Evolutionary conservation across 2,113 vertebrate species (phyloP), one percentile per base, ranked within the genome.

Genomic region (Sceloporus tristichus): DNA sequence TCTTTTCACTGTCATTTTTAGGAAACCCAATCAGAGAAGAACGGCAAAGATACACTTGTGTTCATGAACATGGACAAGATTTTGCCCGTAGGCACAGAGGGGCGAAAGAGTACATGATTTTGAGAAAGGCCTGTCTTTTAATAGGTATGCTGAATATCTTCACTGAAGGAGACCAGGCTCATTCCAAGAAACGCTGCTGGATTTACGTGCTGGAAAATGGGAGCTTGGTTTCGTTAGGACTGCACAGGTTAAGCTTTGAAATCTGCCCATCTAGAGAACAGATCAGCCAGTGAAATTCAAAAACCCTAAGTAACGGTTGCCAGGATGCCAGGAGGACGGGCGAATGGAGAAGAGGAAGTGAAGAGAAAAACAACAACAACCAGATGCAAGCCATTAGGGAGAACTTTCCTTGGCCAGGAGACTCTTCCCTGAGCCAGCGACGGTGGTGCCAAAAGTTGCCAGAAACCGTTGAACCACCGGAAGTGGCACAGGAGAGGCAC

Each of bases 391-490:
- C 38, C n/a, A 40, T 38, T 1, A 19, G 27, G n/a, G 0, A 23
- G 53, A 42, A 82, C 70, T 82, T 87, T 48, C 79, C 42, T 65
- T 5, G 79, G 13, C 75, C 75, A 86, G 42, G 10, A 13, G 85
- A 42, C 76, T 5, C 11, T 79, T 80, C 65, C n/a, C 13, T 6
- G 68, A 9, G 68, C 10, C 40, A 38, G 11, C 54, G 19, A 66
- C n/a, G 9, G 5, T 8, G n/a, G 23, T 59, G 13, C 77, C 54
- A 59, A 54, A n/a, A 38, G 42, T 70, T 70, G 29, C 71, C 10
- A 42, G 59, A 76, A 40, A 53, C 71, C 56, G 29, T 38, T 76
- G 87, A 76, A 66, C 21, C 87, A 25, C 87, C 79, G 79, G 79
- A 83, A 88, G 70, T 38, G 14, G 38, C 82, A n/a, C 74, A 54